Percentiles rank a stretch among this genome's conserved stretches.
Evolutionary conservation across 2,888 invertebrate genomes (phyloP).

Genomic region (Tribolium freemani): DNA sequence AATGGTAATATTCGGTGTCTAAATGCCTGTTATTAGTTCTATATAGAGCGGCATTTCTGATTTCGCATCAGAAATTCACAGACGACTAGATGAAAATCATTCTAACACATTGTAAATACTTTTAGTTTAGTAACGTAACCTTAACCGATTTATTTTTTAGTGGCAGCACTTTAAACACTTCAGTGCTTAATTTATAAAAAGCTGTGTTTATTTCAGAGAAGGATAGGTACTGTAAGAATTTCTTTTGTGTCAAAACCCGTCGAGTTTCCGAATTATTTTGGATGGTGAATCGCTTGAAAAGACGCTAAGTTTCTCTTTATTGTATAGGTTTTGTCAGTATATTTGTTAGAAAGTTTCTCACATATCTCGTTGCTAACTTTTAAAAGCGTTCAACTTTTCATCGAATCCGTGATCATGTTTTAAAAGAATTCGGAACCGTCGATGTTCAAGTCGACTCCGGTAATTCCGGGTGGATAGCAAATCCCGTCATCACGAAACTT

Average conservation of each 20-base stretch:
- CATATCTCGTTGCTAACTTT: neutral
- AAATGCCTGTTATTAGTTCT: no score
- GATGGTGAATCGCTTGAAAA: neutral
- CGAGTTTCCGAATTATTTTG: neutral
- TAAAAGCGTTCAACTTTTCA: slow-evolving; percentile 5
- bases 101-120: no score
- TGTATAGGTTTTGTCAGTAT: neutral
- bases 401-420: slow-evolving; percentile 9
- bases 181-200: neutral
- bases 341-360: slow-evolving; percentile 7
- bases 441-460: neutral
- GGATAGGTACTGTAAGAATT: neutral
- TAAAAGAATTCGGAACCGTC: slow-evolving; percentile 2
- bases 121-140: no score
- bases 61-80: no score
- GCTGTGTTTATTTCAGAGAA: neutral
- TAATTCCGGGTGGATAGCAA: neutral
- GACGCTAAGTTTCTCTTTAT: neutral
- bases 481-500: neutral
- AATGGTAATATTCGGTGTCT: no score
- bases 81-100: no score
- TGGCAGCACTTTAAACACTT: no score
- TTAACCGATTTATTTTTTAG: no score
- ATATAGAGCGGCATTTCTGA: no score
- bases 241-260: neutral